phyloP scores from a whole-genome alignment of 2,113 vertebrate species.

The Peromyscus maniculatus region DNA sequence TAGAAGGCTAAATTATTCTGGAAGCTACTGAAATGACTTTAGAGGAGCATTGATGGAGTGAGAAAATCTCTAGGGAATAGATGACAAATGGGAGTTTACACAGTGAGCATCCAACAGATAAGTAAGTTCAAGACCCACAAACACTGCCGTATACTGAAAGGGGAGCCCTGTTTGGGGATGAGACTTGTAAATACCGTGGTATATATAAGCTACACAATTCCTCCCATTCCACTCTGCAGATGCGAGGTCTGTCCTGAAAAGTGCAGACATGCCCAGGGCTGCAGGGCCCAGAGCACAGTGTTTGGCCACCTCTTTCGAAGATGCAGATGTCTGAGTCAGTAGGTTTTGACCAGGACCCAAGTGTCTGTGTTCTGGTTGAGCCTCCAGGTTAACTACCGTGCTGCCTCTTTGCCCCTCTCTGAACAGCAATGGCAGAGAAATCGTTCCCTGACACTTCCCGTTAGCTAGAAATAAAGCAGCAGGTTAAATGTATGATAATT shows the following conservation, averaged over 20 bases:
- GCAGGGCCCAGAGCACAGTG: background rate
- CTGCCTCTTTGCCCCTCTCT: background rate
- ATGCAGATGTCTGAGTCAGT: background rate
- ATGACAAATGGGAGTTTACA: background rate
- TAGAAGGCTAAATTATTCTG: background rate
- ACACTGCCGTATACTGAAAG: background rate
- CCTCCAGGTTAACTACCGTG: background rate
- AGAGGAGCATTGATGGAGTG: background rate
- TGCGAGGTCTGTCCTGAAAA: background rate
- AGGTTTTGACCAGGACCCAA: background rate
- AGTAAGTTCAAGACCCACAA: background rate
- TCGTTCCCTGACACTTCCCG: background rate
- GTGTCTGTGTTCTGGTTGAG: background rate
- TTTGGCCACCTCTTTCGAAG: slow-evolving; percentile 12
- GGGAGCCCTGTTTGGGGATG: background rate
- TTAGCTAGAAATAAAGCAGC: slow-evolving; percentile 24
- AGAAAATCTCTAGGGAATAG: slow-evolving; percentile 26
- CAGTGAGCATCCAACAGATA: background rate
- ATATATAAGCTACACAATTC: background rate
- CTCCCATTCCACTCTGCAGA: background rate
- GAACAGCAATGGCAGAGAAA: background rate
- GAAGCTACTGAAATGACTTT: background rate
- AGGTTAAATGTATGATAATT: slow-evolving; percentile 19
- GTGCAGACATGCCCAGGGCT: background rate
- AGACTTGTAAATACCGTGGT: background rate